Evolutionary conservation across 2,797 vertebrate genomes (phyloP), one percentile per base, ranked within the genome.

Genomic region (Melanotaenia parkinsoni): DNA sequence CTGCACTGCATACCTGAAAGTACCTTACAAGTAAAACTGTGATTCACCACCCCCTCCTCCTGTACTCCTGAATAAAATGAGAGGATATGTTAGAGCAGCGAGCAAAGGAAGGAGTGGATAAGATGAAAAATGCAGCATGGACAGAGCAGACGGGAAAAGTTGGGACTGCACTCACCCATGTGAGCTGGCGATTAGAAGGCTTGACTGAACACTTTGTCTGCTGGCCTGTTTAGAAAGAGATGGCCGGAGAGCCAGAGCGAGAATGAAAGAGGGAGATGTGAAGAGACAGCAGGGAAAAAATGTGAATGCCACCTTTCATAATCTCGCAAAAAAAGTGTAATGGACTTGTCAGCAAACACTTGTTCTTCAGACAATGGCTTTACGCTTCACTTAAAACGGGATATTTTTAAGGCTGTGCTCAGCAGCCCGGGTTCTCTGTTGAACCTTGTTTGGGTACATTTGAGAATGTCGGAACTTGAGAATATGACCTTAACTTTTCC

Each of bases 201-300:
- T 92, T 94, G 89, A 93, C 90, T 93, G 92, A 91, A 86, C 89
- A 90, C 91, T 93, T 94, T 94, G 93, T 94, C 90, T 89, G 83
- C 88, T 86, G 92, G 82, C 91, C 93, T 91, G 91, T 92, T 92
- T 90, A 87, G 86, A 87, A 86, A 90, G 84, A 84, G 90, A 91
- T 83, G 84, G 91, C 72, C 40, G 45, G 80, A 84, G 86, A 84
- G 80, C 72, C 74, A 14, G 68, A 67, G 81, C 35, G 63, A 72
- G 74, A 77, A 87, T 84, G 88, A 88, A 87, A 91, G 86, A 86
- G 87, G 76, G 85, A 88, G 89, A 90, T 89, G 88, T 84, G 86
- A 90, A 82, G 90, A 91, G 91, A 83, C 88, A 86, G 91, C 79
- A 54, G 84, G 72, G 62, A 79, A 77, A 83, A 85, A 85, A 91